phyloP scores from a whole-genome alignment of 2,797 vertebrate genomes.

The Labeo calbasu region DNA sequence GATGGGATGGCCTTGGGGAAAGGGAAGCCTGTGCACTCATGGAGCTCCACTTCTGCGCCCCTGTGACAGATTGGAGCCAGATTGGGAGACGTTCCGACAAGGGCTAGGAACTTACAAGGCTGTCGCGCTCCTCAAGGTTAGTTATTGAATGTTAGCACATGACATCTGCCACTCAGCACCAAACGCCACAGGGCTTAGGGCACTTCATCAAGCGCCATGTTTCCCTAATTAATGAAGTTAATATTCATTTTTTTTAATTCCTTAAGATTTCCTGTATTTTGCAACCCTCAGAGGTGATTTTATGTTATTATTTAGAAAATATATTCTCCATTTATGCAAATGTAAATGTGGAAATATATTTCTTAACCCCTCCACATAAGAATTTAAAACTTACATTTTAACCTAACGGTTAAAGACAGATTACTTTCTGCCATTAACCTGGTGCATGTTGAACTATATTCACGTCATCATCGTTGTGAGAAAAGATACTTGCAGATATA shows the following conservation, averaged over 20 bases:
- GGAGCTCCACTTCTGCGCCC: slow-evolving; percentile 53
- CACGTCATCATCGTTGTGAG: slow-evolving; percentile 9
- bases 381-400: slow-evolving; percentile 66
- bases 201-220: slow-evolving; percentile 73
- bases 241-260: slow-evolving; percentile 65
- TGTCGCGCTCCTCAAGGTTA: slow-evolving; percentile 72
- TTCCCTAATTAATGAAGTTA: slow-evolving; percentile 80
- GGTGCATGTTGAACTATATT: slow-evolving; percentile 26
- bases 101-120: slow-evolving; percentile 44
- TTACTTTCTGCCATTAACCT: slow-evolving; percentile 41
- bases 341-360: slow-evolving; percentile 73
- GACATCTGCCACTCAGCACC: slow-evolving; percentile 78
- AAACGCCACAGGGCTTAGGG: slow-evolving; percentile 63
- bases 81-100: slow-evolving; percentile 66
- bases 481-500: slow-evolving; percentile 56
- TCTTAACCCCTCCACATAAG: slow-evolving; percentile 63
- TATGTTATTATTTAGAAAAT: slow-evolving; percentile 70
- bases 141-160: slow-evolving; percentile 82
- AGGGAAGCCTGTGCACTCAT: slow-evolving; percentile 16
- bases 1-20: slow-evolving; percentile 30
- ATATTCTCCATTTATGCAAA: background rate
- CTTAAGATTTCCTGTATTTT: slow-evolving; percentile 66
- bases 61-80: slow-evolving; percentile 79
- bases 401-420: slow-evolving; percentile 26
- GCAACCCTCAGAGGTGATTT: slow-evolving; percentile 26